phyloP scores from a whole-genome alignment of 64 coral and sea anemone genomes.

The Porites australiensis region DNA sequence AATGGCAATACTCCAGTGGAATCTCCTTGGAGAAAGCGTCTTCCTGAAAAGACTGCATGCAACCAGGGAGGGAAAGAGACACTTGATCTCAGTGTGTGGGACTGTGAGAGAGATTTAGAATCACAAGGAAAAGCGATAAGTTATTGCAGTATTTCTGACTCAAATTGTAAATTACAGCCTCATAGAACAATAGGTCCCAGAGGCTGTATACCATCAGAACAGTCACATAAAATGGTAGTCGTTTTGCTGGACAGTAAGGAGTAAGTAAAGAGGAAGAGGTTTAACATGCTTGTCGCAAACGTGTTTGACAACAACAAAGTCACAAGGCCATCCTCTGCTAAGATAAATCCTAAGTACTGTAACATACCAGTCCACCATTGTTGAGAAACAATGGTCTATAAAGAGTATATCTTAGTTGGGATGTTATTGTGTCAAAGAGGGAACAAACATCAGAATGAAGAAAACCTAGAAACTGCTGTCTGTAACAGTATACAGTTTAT shows the following conservation, averaged over 20 bases:
- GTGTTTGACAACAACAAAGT: too few species aligned
- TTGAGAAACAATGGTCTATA: too few species aligned
- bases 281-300: background rate
- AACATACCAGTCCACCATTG: too few species aligned
- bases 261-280: constrained; percentile 18
- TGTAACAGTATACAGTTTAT: too few species aligned
- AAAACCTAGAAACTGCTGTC: too few species aligned
- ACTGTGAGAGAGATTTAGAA: background rate
- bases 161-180: background rate
- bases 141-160: background rate
- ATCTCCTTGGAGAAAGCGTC: background rate
- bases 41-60: background rate
- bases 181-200: background rate
- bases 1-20: background rate
- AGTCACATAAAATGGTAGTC: background rate
- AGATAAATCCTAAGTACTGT: too few species aligned
- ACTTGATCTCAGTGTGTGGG: background rate
- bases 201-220: background rate
- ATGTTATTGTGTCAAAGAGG: too few species aligned
- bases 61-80: too few species aligned
- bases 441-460: too few species aligned
- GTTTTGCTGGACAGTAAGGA: background rate
- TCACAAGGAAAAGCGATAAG: constrained; percentile 16
- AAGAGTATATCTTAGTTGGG: too few species aligned
- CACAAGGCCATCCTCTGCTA: too few species aligned